Base-by-base conservation (phyloP, 2,113 vertebrate genomes). In the Phylloscopus trochiloides region DNA sequence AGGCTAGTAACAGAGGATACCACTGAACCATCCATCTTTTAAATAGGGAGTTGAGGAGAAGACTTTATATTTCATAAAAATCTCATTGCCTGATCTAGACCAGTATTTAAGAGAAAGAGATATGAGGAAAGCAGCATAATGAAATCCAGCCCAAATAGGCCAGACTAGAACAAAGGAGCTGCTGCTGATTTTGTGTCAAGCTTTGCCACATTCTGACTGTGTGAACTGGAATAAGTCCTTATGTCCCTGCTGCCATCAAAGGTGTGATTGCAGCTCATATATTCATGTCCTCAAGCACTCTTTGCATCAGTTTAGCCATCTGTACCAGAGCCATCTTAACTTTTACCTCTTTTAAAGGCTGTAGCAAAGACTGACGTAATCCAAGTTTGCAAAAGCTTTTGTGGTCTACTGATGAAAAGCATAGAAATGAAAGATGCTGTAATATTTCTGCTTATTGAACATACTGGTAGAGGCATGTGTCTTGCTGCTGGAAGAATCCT, bases 261-360 rank as follows among this genome's bases (percentile, higher is more conserved):
- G 89, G 93, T 96, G 94, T 91, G 93, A 96, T 51, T 81, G 70
- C 89, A 94, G 89, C 93, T 92, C 89, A 91, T 91, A 92, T 92
- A 96, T 84, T 84, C 76, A 45, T 89, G 76, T 77, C 89, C 91
- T 92, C 4, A 0, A 92, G 92, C 83, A 76, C 76, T 68, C 59
- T 93, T 67, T 75, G 78, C 72, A 38, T 95, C 90, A 67, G 20
- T 96, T 95, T 52, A 86, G 82, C 67, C 67, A 88, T 96, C 94
- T 95, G 88, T 52, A 83, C 47, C 26, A 28, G 57, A 86, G 72
- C 54, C 72, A 86, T 88, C 22, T 0, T 29, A 28, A 14, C n/a
- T 80, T 77, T 48, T 88, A 45, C 88, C 59, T 84, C 75, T 83
- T 91, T 59, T 72, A 92, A 92, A 55, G 55, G 21, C 83, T 84